Conservation (phyloP, 2,113 vertebrate species). For the Sigmodon hispidus region DNA sequence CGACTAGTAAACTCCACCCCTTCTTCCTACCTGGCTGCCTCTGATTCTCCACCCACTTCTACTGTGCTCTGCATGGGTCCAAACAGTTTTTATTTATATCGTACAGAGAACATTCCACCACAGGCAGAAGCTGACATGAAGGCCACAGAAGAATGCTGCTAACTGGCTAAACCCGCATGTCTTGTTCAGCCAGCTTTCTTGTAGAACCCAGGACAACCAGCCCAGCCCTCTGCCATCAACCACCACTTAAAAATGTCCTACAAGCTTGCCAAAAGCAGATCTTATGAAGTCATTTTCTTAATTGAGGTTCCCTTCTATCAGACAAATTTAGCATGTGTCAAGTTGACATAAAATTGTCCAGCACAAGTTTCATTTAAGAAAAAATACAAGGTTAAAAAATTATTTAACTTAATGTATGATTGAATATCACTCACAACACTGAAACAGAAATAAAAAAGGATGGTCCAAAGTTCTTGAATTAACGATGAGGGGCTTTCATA, state of each 20-base stretch:
- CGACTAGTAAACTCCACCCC: too few species aligned
- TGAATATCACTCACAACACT: not conserved
- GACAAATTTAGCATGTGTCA: not conserved
- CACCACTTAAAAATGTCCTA: not conserved
- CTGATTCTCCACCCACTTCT: too few species aligned
- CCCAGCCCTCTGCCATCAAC: too few species aligned
- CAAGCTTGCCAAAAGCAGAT: not conserved
- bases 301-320: not conserved
- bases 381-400: conserved; percentile 1
- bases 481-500: conserved; percentile 25
- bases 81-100: too few species aligned
- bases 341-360: not conserved
- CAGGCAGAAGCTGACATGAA: too few species aligned
- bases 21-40: too few species aligned
- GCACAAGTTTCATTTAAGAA: not conserved
- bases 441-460: conserved; percentile 55
- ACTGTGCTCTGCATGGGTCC: too few species aligned
- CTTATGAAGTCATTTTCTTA: not conserved
- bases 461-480: conserved; percentile 24
- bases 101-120: too few species aligned
- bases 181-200: too few species aligned
- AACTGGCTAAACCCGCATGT: too few species aligned
- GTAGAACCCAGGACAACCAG: too few species aligned
- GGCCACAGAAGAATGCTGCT: too few species aligned
- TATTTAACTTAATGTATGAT: conserved; percentile 28